Conservation (phyloP, 2,113 vertebrate genomes). For the Corythornis vintsioides region DNA sequence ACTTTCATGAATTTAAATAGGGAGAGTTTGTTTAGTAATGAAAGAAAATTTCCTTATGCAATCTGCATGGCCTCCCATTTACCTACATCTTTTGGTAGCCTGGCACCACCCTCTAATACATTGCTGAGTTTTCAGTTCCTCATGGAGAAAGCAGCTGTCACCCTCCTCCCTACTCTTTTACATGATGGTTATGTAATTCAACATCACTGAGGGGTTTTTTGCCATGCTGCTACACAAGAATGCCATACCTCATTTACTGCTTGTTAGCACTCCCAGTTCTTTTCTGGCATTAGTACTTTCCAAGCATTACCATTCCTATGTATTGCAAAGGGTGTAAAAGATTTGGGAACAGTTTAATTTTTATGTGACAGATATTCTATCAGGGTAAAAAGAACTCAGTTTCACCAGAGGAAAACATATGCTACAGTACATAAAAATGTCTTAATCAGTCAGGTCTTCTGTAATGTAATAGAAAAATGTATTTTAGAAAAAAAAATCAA, state of each 20-base stretch:
- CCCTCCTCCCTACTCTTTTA: background rate
- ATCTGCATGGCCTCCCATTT: background rate
- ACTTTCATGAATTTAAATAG: background rate
- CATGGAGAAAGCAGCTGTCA: background rate
- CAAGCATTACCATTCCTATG: background rate
- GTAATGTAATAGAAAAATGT: background rate
- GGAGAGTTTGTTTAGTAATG: background rate
- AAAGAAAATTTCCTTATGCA: accelerated
- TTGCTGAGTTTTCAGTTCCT: background rate
- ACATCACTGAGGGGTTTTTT: background rate
- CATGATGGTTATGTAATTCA: background rate
- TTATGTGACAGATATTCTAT: background rate
- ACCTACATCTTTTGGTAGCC: accelerated
- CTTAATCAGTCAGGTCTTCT: background rate
- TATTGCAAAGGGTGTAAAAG: background rate
- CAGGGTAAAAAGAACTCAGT: background rate
- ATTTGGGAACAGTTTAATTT: background rate
- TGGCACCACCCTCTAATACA: accelerated
- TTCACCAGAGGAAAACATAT: background rate
- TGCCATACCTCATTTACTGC: background rate
- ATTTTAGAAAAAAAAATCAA: background rate
- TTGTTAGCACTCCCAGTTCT: background rate
- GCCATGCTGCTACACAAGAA: background rate
- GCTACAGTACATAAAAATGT: background rate
- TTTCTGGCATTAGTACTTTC: background rate